phyloP scores from a whole-genome alignment of 2,113 vertebrate genomes.

The Mobula birostris region DNA sequence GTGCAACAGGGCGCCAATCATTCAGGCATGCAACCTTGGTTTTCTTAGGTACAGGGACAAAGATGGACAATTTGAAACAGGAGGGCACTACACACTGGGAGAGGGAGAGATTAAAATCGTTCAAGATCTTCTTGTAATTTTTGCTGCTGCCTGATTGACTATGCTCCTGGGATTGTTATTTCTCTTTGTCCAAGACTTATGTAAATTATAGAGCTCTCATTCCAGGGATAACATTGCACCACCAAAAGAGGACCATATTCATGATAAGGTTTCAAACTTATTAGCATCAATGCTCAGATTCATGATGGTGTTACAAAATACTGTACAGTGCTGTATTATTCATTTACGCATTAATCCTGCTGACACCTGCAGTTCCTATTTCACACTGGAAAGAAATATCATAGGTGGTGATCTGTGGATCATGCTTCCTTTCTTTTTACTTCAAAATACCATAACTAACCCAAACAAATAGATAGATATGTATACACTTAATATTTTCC shows the following conservation, averaged over 20 bases:
- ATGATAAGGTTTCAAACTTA: neutral
- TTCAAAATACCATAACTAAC: neutral
- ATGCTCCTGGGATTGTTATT: no score
- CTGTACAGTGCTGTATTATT: neutral
- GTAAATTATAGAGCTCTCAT: neutral
- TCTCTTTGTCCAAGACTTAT: neutral
- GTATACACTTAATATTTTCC: neutral
- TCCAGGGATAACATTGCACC: neutral
- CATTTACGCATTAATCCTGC: neutral
- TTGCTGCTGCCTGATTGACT: no score
- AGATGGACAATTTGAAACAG: no score
- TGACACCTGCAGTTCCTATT: neutral
- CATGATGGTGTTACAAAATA: neutral
- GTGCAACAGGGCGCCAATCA: no score
- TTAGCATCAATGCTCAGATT: slow-evolving; percentile 11
- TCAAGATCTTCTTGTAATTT: no score
- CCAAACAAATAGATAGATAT: neutral
- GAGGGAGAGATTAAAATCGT: no score
- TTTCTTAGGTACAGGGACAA: no score
- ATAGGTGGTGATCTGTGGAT: neutral
- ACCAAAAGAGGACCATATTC: neutral
- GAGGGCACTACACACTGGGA: no score
- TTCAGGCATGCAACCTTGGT: no score
- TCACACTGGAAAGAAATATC: neutral
- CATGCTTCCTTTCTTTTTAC: no score